Base-by-base conservation (phyloP, 2,113 vertebrate genomes). In the Pachyramphus minor region DNA sequence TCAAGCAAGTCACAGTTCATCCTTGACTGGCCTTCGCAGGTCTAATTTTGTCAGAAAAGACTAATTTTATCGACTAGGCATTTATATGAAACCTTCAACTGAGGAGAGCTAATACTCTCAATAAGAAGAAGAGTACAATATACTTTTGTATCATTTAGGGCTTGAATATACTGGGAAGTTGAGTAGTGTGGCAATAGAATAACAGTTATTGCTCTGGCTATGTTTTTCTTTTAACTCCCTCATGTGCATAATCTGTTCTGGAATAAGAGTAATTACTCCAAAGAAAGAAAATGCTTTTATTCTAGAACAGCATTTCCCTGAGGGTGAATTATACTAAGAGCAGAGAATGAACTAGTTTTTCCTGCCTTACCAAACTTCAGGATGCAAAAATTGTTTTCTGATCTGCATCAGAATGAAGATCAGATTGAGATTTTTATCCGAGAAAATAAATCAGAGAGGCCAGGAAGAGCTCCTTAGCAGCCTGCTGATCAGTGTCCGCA, bases 191-290 rank as follows among this genome's bases (percentile, higher is more conserved):
- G 82, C 67, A 86, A 60, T 59, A 90, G 88, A 87, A 60, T 19
- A 91, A 55, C 84, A 90, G n/a, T 93, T 91, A 95, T 35, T 90
- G 87, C 81, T 87, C 47, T 41, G 55, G 80, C 89, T 96, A 8
- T 84, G 72, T 5, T 14, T 13, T 80, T 92, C 56, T 90, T 96
- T 95, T 89, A 90, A 92, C 68, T 95, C 68, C 52, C 83, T 93
- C 85, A 60, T 91, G 92, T 94, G 77, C 85, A 68, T 94, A 92
- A 84, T 93, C 85, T 91, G 14, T 76, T 93, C 91, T 89, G 69
- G 89, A 96, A 89, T 95, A 96, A 58, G 66, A 94, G 84, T 95
- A 95, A 89, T 95, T 91, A 94, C 84, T 87, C 89, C 74, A 79
- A 92, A 93, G 87, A 82, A 94, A 94, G 77, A 87, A 73, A 90